Base-by-base conservation (phyloP, 2,113 vertebrate species). In the Nyctibius bracteatus region DNA sequence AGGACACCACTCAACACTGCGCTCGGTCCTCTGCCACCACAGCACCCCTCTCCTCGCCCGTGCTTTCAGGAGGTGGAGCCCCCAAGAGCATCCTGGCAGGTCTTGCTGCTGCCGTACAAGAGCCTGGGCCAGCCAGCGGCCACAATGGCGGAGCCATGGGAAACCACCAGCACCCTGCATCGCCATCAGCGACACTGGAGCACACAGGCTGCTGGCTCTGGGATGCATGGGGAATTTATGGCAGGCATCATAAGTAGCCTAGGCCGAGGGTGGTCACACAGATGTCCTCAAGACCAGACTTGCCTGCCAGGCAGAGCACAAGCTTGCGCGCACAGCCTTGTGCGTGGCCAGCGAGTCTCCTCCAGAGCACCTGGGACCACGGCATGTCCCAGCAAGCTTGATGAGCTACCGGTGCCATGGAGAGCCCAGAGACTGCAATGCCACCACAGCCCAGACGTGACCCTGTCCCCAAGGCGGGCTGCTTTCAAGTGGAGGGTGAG, bases 381-480 rank as follows among this genome's bases (percentile, higher is more conserved):
- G 12, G 12, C 55, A 16, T 0, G 0, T 10, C 31, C 28, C 7
- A 0, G 14, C 17, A 54, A 8, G 43, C 47, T 0, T 6, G n/a
- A 9, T 2, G 9, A 63, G 52, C 51, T 39, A 10, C 43, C 6
- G 4, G 43, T 10, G 61, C 33, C 15, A 28, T 1, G 6, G 6
- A 57, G 30, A 88, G 30, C 11, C 18, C 41, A 19, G 37, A 30
- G 47, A 61, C 15, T 67, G 51, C 1, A 0, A 54, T 37, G 63
- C 20, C 51, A 63, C 21, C 5, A 1, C 39, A 63, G 43, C 10
- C 7, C 85, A 86, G 77, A 22, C 2, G 4, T 16, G 61, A 47
- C 51, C 43, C 65, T 66, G n/a, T 52, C 13, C 46, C 51, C 6
- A 5, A 15, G 33, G 35, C 8, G 6, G 21, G 49, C 19, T 41